phyloP scores from a whole-genome alignment of 2,888 invertebrate species.

The Pollenia amentaria region DNA sequence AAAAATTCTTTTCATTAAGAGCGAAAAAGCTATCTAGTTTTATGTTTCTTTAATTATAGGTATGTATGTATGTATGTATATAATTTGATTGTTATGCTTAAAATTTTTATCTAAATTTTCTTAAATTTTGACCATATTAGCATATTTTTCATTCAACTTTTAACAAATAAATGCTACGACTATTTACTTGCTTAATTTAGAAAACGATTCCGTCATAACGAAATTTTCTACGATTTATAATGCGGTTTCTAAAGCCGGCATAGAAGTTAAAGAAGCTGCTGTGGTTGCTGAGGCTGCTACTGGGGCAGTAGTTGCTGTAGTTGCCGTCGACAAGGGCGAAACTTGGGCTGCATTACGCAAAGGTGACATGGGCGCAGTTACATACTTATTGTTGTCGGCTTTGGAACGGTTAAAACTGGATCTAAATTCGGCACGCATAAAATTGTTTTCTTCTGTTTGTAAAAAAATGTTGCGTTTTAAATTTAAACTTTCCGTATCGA shows the following conservation, averaged over 20 bases:
- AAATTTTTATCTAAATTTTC: conserved; percentile 32
- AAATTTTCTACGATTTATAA: conserved; percentile 75
- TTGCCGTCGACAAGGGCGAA: conserved; percentile 2
- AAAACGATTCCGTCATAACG: conserved; percentile 10
- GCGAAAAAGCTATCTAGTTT: conserved; percentile 62
- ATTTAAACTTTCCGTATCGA: conserved; percentile 78
- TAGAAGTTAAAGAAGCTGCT: conserved; percentile 71
- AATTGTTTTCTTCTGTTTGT: conserved; percentile 84
- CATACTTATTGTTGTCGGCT: conserved; percentile 51
- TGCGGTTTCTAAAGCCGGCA: conserved; percentile 82
- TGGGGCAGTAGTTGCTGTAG: neutral
- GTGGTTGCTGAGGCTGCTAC: neutral
- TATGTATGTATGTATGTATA: conserved; percentile 61
- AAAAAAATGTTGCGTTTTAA: conserved; percentile 84
- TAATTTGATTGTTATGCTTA: conserved; percentile 72
- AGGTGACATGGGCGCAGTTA: conserved; percentile 19
- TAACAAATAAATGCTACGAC: conserved; percentile 66
- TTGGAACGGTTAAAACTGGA: conserved; percentile 68
- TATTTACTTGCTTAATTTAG: conserved; percentile 55
- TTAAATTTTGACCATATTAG: conserved; percentile 20
- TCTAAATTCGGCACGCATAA: conserved; percentile 84
- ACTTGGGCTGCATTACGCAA: conserved; percentile 20
- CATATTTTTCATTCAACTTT: conserved; percentile 35
- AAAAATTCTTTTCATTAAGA: conserved; percentile 25
- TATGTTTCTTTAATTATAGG: conserved; percentile 21